Conservation (phyloP, 2,797 vertebrate genomes). For the Microctenopoma lineatum region DNA sequence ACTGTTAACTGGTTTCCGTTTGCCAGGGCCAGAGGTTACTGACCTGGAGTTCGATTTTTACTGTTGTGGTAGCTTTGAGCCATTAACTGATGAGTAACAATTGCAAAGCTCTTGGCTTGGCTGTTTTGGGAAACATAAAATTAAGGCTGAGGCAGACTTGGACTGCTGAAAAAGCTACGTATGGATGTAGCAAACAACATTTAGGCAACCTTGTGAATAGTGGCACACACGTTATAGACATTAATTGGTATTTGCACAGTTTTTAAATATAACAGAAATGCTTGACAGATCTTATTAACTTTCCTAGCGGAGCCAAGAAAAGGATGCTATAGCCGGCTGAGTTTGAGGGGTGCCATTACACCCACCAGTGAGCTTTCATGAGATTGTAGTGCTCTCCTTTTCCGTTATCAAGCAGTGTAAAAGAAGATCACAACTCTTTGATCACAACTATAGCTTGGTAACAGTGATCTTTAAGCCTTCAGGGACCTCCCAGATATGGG, state of each 20-base stretch:
- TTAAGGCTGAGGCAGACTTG: background rate
- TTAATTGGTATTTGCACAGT: background rate
- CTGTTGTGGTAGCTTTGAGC: no score
- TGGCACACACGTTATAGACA: background rate
- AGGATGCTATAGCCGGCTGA: no score
- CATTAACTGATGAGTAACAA: background rate
- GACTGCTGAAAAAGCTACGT: background rate
- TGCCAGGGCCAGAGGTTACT: background rate
- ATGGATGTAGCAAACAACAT: background rate
- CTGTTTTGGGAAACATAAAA: background rate
- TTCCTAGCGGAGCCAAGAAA: background rate
- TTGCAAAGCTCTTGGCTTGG: background rate
- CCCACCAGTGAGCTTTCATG: background rate
- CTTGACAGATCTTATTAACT: background rate
- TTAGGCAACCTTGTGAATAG: background rate
- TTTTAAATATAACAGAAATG: background rate
- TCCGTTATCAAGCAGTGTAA: background rate
- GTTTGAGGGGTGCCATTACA: background rate
- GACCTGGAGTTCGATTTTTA: constrained; percentile 2
- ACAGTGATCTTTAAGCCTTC: background rate
- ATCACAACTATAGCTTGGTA: background rate
- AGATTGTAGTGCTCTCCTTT: background rate
- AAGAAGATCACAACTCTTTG: background rate
- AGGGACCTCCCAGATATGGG: background rate
- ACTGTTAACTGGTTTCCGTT: background rate